These are phyloP conservation scores for Colius striatus DNA, from an alignment of 2,113 vertebrate species.

Conservation along the genomic window DNA sequence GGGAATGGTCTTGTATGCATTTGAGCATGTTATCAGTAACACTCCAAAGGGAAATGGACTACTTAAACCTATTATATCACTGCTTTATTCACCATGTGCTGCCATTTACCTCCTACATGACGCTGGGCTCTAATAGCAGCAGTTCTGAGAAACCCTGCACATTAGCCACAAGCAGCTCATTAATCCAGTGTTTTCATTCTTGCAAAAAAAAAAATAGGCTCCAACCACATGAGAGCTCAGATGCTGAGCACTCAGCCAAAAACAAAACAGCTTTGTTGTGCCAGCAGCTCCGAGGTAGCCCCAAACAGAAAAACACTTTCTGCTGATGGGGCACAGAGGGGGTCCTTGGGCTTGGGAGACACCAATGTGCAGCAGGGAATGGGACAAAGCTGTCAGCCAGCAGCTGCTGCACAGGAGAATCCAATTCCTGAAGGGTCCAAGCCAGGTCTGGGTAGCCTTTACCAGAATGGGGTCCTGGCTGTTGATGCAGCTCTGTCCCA, in stretches of 20 bases:
- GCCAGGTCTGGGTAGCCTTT: background rate
- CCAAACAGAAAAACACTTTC: background rate
- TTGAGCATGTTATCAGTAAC: slow-evolving; percentile 62
- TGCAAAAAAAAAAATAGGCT: background rate
- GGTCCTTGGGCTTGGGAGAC: background rate
- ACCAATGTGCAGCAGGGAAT: background rate
- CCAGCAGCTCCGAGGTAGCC: slow-evolving; percentile 18
- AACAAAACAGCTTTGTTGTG: slow-evolving; percentile 36
- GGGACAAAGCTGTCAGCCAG: background rate
- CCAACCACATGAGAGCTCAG: slow-evolving; percentile 34
- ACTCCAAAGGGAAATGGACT: slow-evolving; percentile 73
- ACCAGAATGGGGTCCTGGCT: background rate
- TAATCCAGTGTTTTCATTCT: slow-evolving; percentile 64
- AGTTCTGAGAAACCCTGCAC: slow-evolving; percentile 43
- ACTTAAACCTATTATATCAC: slow-evolving; percentile 71
- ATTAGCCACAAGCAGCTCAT: slow-evolving; percentile 65
- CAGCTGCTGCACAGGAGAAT: background rate
- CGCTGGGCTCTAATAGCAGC: slow-evolving; percentile 51
- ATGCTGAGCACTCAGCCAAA: background rate
- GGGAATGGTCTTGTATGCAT: slow-evolving; percentile 68
- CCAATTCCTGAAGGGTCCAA: background rate
- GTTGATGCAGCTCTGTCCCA: background rate
- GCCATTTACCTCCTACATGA: slow-evolving; percentile 63
- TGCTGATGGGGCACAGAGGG: background rate
- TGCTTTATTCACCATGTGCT: slow-evolving; percentile 63